Evolutionary conservation across 1,140 invertebrate genomes (phyloP).

Genomic region (Trichogramma pretiosum): DNA sequence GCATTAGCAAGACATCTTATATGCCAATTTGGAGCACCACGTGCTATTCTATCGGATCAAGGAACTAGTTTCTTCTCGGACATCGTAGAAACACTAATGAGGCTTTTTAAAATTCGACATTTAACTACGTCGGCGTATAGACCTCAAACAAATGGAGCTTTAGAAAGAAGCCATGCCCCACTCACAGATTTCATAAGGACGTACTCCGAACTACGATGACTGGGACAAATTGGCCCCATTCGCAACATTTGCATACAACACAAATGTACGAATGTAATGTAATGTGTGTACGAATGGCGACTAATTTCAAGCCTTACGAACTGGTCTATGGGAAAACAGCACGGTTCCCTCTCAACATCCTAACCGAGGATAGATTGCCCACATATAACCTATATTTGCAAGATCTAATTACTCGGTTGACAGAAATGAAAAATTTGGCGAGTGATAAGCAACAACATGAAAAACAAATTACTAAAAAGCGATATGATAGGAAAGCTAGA

Average conservation of each 20-base stretch:
- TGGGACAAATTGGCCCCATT: conserved; percentile 2
- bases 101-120: neutral
- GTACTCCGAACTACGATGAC: neutral
- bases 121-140: conserved; percentile 9
- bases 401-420: neutral
- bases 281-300: neutral
- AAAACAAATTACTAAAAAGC: neutral
- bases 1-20: conserved; percentile 1
- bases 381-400: neutral
- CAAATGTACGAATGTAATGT: neutral
- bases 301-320: neutral
- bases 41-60: conserved; percentile 9
- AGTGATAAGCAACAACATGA: neutral
- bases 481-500: neutral
- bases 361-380: neutral
- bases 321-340: neutral
- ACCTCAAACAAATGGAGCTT: conserved; percentile 6
- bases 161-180: conserved; percentile 3
- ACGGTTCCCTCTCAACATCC: neutral
- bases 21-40: conserved; percentile 6
- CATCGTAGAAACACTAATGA: neutral
- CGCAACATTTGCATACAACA: conserved; percentile 1
- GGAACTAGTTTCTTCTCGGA: neutral
- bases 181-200: neutral
- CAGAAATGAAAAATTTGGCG: neutral